Evolutionary conservation across 2,888 invertebrate genomes (phyloP), one percentile per base, ranked within the genome.

Genomic region (Eupithecia subfuscata): DNA sequence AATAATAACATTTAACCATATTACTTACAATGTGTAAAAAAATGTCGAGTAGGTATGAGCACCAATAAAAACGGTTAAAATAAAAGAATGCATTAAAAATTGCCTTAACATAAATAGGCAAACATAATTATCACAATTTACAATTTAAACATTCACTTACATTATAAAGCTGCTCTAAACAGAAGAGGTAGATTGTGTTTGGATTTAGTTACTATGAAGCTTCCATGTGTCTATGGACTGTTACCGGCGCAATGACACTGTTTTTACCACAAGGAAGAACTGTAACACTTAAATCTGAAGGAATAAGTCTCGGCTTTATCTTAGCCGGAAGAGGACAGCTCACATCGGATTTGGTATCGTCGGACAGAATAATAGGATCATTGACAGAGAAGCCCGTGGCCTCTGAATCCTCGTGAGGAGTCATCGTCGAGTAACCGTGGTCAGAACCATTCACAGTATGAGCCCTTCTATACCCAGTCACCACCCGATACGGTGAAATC

Each of bases 341-440:
- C 88, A 96, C 85, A 91, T 96, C 89, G 83, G 95, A 95, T 78
- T 94, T 94, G 0, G 95, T 94, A 78, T 95, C 95, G 83, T 96
- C 94, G 68, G 94, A 94, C 74, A 94, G 83, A 78, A 96, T 90
- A 56, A 95, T 92, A 0, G 96, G 96, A 83, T 97, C 97, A 69
- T 96, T 96, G 12, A 96, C 95, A 30, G 97, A 97, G 82, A 97
- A 97, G 12, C 97, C 97, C 81, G 97, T 96, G 82, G 97, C 97
- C 87, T 98, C 98, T 1, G 97, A 97, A 87, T 98, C 98, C 86
- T 98, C 98, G 84, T 98, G 98, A 1, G 98, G 98, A 0, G 98
- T 98, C 98, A 98, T 98, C 0, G 98, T 98, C 5, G 98, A 98
- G 91, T 99, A 99, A 2, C 99, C 99, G 87, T 98, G 98, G 93